Percentiles rank a stretch among this genome's conserved stretches.
Evolutionary conservation across 2,888 invertebrate species (phyloP).

Genomic region (Marasmarcha lunaedactyla): DNA sequence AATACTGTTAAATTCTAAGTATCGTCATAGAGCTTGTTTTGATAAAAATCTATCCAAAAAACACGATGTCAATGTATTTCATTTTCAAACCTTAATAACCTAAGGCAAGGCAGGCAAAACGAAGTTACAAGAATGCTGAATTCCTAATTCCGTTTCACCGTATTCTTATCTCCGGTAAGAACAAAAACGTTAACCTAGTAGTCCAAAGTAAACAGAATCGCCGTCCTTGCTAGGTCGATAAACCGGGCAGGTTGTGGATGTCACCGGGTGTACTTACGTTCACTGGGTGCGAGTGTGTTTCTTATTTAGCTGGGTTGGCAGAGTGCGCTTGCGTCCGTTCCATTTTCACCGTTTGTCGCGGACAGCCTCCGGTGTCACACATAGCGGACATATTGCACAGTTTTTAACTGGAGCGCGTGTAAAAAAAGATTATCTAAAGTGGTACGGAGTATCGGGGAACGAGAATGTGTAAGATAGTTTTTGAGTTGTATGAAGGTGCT

Average conservation of each 20-base stretch:
- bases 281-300: constrained; percentile 3
- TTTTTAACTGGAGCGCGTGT: constrained; percentile 48
- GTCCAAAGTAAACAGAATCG: constrained; percentile 38
- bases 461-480: too few species aligned
- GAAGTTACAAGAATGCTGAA: constrained; percentile 14
- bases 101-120: too few species aligned
- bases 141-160: constrained; percentile 22
- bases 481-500: too few species aligned
- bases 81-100: too few species aligned
- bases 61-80: too few species aligned
- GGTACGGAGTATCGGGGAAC: constrained; percentile 5
- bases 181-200: constrained; percentile 50
- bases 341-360: constrained; percentile 44
- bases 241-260: constrained; percentile 21
- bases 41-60: too few species aligned
- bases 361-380: constrained; percentile 57
- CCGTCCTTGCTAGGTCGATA: constrained; percentile 63
- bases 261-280: constrained; percentile 6
- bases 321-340: constrained; percentile 42
- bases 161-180: constrained; percentile 33
- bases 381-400: constrained; percentile 64
- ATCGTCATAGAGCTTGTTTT: too few species aligned
- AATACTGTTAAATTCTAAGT: too few species aligned
- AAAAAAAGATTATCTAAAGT: constrained; percentile 40
- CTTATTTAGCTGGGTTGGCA: background rate